Evolutionary conservation across 2,797 vertebrate species (phyloP), one percentile per base, ranked within the genome.

Genomic region (Falco columbarius): DNA sequence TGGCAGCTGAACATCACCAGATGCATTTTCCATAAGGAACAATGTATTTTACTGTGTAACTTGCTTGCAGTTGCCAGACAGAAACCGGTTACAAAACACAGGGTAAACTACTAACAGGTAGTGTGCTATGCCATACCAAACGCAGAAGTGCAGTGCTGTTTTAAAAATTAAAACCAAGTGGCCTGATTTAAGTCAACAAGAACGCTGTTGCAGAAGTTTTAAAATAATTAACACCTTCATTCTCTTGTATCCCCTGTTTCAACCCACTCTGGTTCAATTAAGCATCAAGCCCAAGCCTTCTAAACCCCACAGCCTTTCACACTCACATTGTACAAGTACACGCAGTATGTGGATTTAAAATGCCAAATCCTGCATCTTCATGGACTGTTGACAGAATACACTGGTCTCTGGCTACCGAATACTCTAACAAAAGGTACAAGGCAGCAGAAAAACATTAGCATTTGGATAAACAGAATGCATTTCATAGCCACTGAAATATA

Each of bases 301-400:
- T 38, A 22, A 80, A 55, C 20, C 7, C 17, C 0, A 0, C 20
- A 62, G 74, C 13, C 65, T 67, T 59, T n/a, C 67, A 72, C 2
- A 0, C 9, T 80, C n/a, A 9, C 3, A 1, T 5, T 54, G 21
- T 21, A 56, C 18, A 30, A 10, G 47, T 47, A 51, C 4, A 76
- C 1, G 1, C 14, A 51, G 15, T 21, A 32, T 4, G 3, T 0
- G 0, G 7, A 65, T 19, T 40, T 26, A 63, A 38, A 58, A 58
- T 8, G 4, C 11, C 61, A 74, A 79, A 79, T 7, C 40, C 56
- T n/a, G 12, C 20, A 40, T 8, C 47, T 79, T 70, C 30, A 51
- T 14, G 51, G 40, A 56, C 20, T 56, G 42, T 10, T 74, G 47
- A 66, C 13, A 79, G 67, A 82, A 75, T 93, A 66, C n/a, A 74